Conservation (phyloP, 2,797 vertebrate species). For the Pipistrellus pygmaeus region DNA sequence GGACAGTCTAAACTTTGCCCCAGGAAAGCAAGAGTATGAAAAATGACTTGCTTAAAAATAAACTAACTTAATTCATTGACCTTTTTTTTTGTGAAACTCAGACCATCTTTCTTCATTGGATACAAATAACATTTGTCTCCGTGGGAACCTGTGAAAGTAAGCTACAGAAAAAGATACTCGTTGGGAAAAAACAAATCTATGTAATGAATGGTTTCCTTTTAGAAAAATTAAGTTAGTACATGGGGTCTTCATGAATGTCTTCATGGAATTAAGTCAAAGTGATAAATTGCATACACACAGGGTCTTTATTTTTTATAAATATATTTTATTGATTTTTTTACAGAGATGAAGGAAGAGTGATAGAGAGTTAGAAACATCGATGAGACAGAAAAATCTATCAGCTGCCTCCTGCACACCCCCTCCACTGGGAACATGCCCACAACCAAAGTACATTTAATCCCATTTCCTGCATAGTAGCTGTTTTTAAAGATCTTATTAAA, state of each 20-base stretch:
- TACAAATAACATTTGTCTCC: constrained; percentile 74
- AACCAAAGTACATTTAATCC: neutral
- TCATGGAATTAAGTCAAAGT: constrained; percentile 38
- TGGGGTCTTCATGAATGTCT: constrained; percentile 47
- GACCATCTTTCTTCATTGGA: constrained; percentile 74
- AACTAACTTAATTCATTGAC: constrained; percentile 82
- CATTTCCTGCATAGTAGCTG: neutral
- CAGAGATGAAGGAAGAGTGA: too few species aligned
- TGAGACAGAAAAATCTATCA: too few species aligned
- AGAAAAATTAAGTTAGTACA: constrained; percentile 66
- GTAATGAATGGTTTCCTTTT: constrained; percentile 68
- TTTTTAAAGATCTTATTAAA: constrained; percentile 29
- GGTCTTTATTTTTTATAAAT: neutral
- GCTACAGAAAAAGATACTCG: constrained; percentile 43
- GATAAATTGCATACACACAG: constrained; percentile 48
- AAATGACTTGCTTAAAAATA: constrained; percentile 79
- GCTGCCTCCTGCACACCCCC: too few species aligned
- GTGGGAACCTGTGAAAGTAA: constrained; percentile 62
- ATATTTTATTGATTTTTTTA: too few species aligned
- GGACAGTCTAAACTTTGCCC: constrained; percentile 61
- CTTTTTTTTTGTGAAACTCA: constrained; percentile 68
- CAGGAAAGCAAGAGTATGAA: constrained; percentile 69
- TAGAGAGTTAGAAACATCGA: too few species aligned
- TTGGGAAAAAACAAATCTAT: constrained; percentile 4
- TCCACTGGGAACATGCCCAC: too few species aligned